A percentile compares a stretch with the other conserved stretches of the same genome.
Conservation (phyloP, 2,888 invertebrate genomes). For the Epinotia bilunana region DNA sequence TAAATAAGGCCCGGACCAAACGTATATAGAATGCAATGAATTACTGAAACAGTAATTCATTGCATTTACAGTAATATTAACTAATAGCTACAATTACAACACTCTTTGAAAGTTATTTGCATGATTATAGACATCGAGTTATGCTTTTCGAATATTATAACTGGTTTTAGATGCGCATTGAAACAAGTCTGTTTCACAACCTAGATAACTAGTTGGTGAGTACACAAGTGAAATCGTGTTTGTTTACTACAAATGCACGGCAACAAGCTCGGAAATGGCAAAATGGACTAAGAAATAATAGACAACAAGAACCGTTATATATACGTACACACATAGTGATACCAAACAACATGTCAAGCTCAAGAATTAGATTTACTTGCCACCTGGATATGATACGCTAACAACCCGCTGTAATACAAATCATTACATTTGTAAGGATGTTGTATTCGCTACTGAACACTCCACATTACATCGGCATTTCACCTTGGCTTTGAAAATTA, state of each 20-base stretch:
- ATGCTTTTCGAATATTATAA: conserved; percentile 21
- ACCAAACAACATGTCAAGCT: too few species aligned
- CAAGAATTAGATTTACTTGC: not conserved
- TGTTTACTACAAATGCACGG: not conserved
- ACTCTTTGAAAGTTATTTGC: not conserved
- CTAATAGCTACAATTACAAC: not conserved
- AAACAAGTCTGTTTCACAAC: conserved; percentile 18
- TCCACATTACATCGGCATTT: too few species aligned
- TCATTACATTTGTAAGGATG: not conserved
- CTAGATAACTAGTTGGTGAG: not conserved
- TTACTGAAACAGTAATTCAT: not conserved
- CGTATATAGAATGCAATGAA: not conserved
- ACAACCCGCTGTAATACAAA: not conserved
- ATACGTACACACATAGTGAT: not conserved
- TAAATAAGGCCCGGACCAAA: too few species aligned
- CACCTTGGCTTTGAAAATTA: too few species aligned
- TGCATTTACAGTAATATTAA: conserved; percentile 1
- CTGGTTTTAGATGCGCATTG: conserved; percentile 22
- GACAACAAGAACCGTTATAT: not conserved
- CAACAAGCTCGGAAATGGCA: not conserved
- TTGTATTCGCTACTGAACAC: not conserved
- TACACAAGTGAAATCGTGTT: conserved; percentile 26
- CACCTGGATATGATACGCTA: not conserved
- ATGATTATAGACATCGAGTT: conserved; percentile 12
- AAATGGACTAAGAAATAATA: not conserved